Percentiles rank a stretch among this genome's conserved stretches.
Conservation (phyloP, 2,113 vertebrate genomes). For the Oreochromis tanganicae region DNA sequence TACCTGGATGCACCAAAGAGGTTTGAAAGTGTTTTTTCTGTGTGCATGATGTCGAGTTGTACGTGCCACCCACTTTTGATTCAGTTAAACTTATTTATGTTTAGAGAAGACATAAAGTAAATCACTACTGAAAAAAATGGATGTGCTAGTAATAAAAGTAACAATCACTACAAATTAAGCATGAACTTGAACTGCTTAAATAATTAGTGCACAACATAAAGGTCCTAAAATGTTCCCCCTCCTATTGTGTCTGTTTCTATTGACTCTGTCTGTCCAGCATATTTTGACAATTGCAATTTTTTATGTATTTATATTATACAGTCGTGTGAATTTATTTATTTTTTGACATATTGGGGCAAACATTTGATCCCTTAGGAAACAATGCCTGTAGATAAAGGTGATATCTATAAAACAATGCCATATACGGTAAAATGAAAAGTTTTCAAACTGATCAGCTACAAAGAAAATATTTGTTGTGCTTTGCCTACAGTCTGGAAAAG, state of each 20-base stretch:
- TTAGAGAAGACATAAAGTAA: neutral
- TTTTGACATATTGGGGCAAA: neutral
- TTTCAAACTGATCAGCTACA: neutral
- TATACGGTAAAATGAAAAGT: neutral
- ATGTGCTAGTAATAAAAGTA: neutral
- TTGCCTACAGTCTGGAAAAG: too few species aligned
- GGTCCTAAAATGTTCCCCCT: conserved; percentile 23
- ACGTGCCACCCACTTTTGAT: conserved; percentile 4
- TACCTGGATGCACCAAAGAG: neutral
- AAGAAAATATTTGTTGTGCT: too few species aligned
- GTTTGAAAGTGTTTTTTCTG: neutral
- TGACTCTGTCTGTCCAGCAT: neutral
- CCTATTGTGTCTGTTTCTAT: neutral
- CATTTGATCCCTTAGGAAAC: neutral
- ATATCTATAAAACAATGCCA: neutral
- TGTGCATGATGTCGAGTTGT: conserved; percentile 1
- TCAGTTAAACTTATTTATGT: conserved; percentile 12
- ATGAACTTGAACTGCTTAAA: neutral
- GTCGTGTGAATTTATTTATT: neutral
- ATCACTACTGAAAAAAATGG: neutral
- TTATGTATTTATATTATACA: neutral
- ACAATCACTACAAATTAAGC: conserved; percentile 15
- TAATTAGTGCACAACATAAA: conserved; percentile 36
- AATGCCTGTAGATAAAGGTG: neutral
- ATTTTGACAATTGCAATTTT: neutral